Percentiles rank a stretch among this genome's conserved stretches.
Evolutionary conservation across 2,888 invertebrate genomes (phyloP).

Genomic region (Mermis nigrescens): DNA sequence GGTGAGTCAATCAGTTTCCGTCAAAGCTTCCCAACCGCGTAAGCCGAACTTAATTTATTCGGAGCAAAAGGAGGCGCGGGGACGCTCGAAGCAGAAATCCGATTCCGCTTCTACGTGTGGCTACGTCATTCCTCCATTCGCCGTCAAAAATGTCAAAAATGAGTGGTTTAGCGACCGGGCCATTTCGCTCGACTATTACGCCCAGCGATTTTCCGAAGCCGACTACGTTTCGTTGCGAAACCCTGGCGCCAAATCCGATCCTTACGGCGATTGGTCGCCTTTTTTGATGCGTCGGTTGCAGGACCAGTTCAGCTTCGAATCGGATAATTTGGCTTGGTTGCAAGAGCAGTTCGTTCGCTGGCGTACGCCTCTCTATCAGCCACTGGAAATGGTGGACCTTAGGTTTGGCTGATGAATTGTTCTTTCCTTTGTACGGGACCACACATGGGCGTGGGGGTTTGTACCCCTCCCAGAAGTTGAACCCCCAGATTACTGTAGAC

Average conservation of each 20-base stretch:
- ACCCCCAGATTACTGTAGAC: too few species aligned
- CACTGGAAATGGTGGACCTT: constrained; percentile 7
- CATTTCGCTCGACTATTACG: background rate
- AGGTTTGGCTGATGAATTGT: background rate
- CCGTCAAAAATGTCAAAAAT: constrained; percentile 6
- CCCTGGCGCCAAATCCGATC: background rate
- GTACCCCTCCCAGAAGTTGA: too few species aligned
- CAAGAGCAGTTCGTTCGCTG: constrained; percentile 11
- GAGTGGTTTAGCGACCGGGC: constrained; percentile 1
- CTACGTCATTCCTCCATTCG: background rate
- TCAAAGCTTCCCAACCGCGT: too few species aligned
- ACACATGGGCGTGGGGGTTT: too few species aligned
- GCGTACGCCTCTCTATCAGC: constrained; percentile 6
- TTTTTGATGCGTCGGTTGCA: constrained; percentile 13
- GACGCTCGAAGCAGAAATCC: too few species aligned
- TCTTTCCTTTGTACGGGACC: too few species aligned
- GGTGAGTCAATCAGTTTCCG: too few species aligned
- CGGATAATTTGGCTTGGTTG: constrained; percentile 14
- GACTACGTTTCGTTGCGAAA: constrained; percentile 9
- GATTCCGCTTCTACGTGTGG: too few species aligned
- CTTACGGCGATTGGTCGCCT: constrained; percentile 14
- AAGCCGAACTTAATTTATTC: too few species aligned
- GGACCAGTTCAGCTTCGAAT: constrained; percentile 14
- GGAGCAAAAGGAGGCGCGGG: too few species aligned
- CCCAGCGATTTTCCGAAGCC: background rate